Evolutionary conservation across 1,140 invertebrate genomes (phyloP).

Genomic region (Cydia fagiglandana): DNA sequence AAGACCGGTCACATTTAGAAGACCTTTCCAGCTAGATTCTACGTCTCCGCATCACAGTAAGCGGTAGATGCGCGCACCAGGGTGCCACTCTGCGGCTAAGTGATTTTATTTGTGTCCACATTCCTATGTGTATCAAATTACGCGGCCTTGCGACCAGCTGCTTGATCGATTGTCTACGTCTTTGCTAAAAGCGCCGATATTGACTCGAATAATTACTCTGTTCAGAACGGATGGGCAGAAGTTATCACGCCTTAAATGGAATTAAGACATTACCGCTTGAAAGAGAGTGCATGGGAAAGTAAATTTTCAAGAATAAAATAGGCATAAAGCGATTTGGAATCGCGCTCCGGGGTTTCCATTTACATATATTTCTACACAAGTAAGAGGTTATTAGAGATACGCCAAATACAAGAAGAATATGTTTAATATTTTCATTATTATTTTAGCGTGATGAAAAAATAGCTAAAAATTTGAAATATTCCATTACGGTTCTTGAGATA

Average conservation of each 20-base stretch:
- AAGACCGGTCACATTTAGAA: neutral
- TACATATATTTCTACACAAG: too few species aligned
- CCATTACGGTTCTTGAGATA: too few species aligned
- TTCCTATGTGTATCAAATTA: conserved; percentile 76
- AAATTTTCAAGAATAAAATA: neutral
- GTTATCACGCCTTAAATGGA: conserved; percentile 21
- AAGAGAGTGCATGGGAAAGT: neutral
- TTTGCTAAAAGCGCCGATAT: conserved; percentile 62
- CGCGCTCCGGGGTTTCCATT: too few species aligned
- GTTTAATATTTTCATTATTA: too few species aligned
- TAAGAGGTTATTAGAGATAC: too few species aligned
- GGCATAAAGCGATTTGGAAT: too few species aligned
- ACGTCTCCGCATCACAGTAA: conserved; percentile 46
- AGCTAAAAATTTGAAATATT: too few species aligned
- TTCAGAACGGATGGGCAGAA: conserved; percentile 4
- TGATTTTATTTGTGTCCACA: conserved; percentile 78
- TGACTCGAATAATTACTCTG: conserved; percentile 61
- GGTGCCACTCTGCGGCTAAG: conserved; percentile 70
- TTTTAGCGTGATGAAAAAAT: too few species aligned
- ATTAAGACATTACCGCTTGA: neutral
- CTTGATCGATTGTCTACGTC: conserved; percentile 66
- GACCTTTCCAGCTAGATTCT: conserved; percentile 45
- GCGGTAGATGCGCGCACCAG: conserved; percentile 61
- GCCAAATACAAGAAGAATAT: too few species aligned
- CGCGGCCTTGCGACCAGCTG: conserved; percentile 66